Conservation (phyloP, 2,888 invertebrate genomes). For the Gari tellinella region DNA sequence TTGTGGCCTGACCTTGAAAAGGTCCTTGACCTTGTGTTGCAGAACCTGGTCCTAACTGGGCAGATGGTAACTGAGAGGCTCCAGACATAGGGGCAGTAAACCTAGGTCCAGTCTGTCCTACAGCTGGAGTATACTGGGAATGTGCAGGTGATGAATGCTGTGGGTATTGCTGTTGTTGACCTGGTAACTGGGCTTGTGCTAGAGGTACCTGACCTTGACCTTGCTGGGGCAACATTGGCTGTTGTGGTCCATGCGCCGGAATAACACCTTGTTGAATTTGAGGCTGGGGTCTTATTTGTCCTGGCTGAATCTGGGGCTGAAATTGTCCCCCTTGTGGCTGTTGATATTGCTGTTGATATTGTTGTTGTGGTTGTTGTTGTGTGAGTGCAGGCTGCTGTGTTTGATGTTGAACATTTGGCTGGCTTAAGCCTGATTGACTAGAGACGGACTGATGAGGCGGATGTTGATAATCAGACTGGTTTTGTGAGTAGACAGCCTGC, state of each 20-base stretch:
- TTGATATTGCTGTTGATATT: slow-evolving; percentile 20
- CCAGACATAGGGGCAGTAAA: too few species aligned
- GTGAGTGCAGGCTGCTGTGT: slow-evolving; percentile 4
- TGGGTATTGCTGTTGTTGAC: slow-evolving; percentile 1
- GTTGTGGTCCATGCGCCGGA: too few species aligned
- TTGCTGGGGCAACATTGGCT: neutral
- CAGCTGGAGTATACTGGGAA: too few species aligned
- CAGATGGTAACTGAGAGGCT: too few species aligned
- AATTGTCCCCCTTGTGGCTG: slow-evolving; percentile 24
- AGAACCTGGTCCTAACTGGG: too few species aligned
- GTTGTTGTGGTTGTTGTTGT: slow-evolving; percentile 33
- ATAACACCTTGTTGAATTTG: neutral
- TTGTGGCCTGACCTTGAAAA: too few species aligned
- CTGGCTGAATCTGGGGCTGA: slow-evolving; percentile 13
- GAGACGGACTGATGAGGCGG: neutral
- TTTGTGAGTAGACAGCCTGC: neutral
- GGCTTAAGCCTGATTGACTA: neutral
- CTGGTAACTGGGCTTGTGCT: slow-evolving; percentile 1
- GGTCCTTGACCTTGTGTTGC: too few species aligned
- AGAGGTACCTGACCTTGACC: slow-evolving; percentile 2
- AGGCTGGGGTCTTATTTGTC: slow-evolving; percentile 11
- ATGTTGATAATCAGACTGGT: neutral
- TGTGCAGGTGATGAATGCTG: neutral
- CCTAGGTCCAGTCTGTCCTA: too few species aligned
- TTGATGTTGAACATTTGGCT: slow-evolving; percentile 12